These are phyloP conservation scores for Oscheius sp. DNA, from an alignment of 2,888 invertebrate genomes.

Conservation along the genomic window DNA sequence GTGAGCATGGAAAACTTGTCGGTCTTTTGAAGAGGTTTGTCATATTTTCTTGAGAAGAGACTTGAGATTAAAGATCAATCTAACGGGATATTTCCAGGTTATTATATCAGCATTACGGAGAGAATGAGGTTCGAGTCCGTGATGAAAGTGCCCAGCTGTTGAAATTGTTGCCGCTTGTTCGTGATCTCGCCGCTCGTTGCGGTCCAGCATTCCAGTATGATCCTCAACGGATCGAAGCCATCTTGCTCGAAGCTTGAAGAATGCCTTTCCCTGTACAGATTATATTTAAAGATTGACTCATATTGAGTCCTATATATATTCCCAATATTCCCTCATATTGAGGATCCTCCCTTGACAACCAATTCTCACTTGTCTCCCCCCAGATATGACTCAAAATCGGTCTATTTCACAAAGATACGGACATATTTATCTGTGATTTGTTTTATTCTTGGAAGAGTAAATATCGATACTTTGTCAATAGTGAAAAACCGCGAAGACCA, in stretches of 20 bases:
- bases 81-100: background rate
- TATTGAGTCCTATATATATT: constrained; percentile 19
- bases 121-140: constrained; percentile 23
- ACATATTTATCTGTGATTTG: constrained; percentile 26
- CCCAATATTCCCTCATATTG: constrained; percentile 18
- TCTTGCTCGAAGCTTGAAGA: background rate
- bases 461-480: constrained; percentile 27
- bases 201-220: constrained; percentile 30
- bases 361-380: constrained; percentile 3
- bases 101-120: constrained; percentile 16
- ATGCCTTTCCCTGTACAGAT: constrained; percentile 7
- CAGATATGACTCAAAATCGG: background rate
- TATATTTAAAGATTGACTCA: constrained; percentile 5
- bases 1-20: constrained; percentile 12
- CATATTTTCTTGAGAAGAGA: too few relatives aligned
- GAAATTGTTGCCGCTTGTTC: constrained; percentile 21
- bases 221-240: constrained; percentile 15
- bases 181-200: constrained; percentile 31
- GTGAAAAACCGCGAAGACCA: constrained; percentile 34
- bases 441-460: background rate
- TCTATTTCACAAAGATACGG: constrained; percentile 1
- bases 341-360: background rate
- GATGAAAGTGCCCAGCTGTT: constrained; percentile 18
- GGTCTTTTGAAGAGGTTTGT: constrained; percentile 24
- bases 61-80: background rate